phyloP scores from a whole-genome alignment of 2,888 invertebrate species.

The Alsophila aescularia region DNA sequence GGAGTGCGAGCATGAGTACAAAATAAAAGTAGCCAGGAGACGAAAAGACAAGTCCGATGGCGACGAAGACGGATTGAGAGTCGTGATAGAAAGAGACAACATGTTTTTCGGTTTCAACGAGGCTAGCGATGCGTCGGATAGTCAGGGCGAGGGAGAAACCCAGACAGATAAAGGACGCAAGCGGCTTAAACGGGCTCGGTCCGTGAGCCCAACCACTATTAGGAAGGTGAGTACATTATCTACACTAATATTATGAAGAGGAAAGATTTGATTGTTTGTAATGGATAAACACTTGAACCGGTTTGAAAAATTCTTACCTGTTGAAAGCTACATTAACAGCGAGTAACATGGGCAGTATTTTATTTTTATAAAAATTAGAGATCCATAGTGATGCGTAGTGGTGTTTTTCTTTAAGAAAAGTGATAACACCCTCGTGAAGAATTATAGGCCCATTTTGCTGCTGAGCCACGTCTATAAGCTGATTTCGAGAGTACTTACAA shows the following conservation, averaged over 20 bases:
- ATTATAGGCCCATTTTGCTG: too few species aligned
- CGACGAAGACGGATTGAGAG: conserved; percentile 69
- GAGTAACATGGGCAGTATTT: too few species aligned
- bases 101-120: conserved; percentile 78
- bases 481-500: too few species aligned
- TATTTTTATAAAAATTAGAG: too few species aligned
- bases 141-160: conserved; percentile 65
- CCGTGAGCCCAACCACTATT: conserved; percentile 57
- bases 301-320: too few species aligned
- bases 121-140: conserved; percentile 70
- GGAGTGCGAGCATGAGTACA: conserved; percentile 69
- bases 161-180: conserved; percentile 42
- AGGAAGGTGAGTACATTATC: conserved; percentile 57
- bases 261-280: too few species aligned
- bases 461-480: too few species aligned
- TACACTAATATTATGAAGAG: background rate
- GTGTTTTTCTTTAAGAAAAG: too few species aligned
- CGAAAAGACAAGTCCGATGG: conserved; percentile 56
- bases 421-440: too few species aligned
- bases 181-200: conserved; percentile 60
- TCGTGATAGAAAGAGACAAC: conserved; percentile 78
- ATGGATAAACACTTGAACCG: too few species aligned
- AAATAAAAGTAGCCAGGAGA: conserved; percentile 51
- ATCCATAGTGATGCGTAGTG: too few species aligned
- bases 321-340: too few species aligned